phyloP scores from a whole-genome alignment of 1,140 invertebrate genomes.

The Sycophaga agraensis region DNA sequence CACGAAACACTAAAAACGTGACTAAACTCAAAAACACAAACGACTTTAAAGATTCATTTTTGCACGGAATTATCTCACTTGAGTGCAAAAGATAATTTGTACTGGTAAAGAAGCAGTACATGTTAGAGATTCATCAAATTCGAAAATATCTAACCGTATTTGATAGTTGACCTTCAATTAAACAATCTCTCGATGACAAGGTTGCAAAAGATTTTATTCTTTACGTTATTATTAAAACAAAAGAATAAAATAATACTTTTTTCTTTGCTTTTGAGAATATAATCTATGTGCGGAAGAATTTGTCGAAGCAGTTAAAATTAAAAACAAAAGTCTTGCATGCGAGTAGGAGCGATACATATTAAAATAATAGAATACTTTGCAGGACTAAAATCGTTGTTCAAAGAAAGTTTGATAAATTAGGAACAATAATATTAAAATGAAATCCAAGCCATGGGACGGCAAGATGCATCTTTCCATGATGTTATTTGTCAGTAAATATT shows the following conservation, averaged over 20 bases:
- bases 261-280: not conserved
- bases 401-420: too few species aligned
- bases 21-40: slow-evolving; percentile 46
- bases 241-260: not conserved
- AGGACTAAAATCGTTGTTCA: too few species aligned
- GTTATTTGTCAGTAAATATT: slow-evolving; percentile 5
- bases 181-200: too few species aligned
- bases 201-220: not conserved
- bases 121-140: not conserved
- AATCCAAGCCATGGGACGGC: too few species aligned
- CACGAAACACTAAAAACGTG: slow-evolving; percentile 44
- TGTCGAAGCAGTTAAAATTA: too few species aligned
- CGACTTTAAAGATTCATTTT: slow-evolving; percentile 54
- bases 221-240: too few species aligned
- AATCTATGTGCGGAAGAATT: too few species aligned
- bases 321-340: too few species aligned
- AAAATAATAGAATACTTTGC: too few species aligned
- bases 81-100: slow-evolving; percentile 29
- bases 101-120: not conserved
- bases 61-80: slow-evolving; percentile 50
- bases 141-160: not conserved
- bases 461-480: not conserved
- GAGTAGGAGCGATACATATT: too few species aligned
- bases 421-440: too few species aligned
- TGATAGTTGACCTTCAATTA: not conserved